Base-by-base conservation (phyloP, 23 tunicate genomes). In the Trididemnum clinides region DNA sequence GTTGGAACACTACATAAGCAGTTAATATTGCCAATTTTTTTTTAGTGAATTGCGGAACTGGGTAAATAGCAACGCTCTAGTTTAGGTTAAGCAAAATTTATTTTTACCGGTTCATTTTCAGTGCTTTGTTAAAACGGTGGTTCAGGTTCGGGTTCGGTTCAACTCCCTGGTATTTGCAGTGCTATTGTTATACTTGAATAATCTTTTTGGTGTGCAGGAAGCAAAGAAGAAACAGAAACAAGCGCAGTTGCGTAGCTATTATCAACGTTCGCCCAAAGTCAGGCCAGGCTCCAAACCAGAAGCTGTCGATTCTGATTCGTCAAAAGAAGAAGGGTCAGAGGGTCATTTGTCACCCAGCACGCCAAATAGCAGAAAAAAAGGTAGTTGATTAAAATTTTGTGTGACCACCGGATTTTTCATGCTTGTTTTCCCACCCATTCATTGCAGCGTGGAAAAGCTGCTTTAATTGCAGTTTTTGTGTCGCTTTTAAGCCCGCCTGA, bases 361-460 rank as follows among this genome's bases (percentile, higher is more conserved):
- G 33, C 97, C 97, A 20, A 92, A 87, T 62, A 82, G 88, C 72
- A 82, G 86, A 71, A 92, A 92, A 64, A 87, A 82, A 59, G 97
- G 97, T 92, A 50, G 21, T 19, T 10, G 15, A 49, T 10, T 10
- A n/a, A n/a, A n/a, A 44, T 15, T 44, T 7, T 44, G 15, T 44
- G 54, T 44, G 54, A 44, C 15, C 15, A 15, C 10, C 15, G 54
- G 54, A 10, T 7, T 44, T 44, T 44, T 44, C 54, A 44, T 44
- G 54, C 15, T 44, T 44, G n/a, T n/a, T n/a, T n/a, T n/a, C n/a
- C n/a, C n/a, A n/a, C n/a, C n/a, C n/a, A n/a, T n/a, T n/a, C n/a
- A 20, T 30, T 71, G 78, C 54, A 49, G 15, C 15, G 10, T 49
- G 10, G 15, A 10, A 49, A 49, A 49, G 15, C 15, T 15, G 15